Percentiles rank a stretch among this genome's conserved stretches.
Conservation (phyloP, 1,140 invertebrate genomes). For the Theocolax elegans region DNA sequence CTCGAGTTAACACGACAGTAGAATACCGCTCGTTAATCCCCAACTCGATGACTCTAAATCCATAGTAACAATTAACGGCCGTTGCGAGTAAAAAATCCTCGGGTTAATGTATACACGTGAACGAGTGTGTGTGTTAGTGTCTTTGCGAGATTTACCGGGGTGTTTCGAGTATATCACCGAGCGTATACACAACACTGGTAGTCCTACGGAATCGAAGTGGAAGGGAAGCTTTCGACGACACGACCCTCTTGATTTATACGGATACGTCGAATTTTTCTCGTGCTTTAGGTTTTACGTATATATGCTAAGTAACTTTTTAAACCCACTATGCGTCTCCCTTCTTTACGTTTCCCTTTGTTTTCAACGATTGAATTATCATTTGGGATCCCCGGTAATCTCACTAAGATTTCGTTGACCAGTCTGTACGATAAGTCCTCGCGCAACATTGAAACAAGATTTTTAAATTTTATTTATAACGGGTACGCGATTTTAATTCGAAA, state of each 20-base stretch:
- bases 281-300: neutral
- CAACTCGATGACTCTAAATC: conserved; percentile 45
- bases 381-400: too few species aligned
- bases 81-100: neutral
- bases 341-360: conserved; percentile 1
- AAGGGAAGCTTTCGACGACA: conserved; percentile 23
- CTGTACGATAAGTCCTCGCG: too few species aligned
- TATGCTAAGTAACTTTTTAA: conserved; percentile 19
- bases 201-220: neutral
- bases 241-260: conserved; percentile 29
- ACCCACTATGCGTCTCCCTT: conserved; percentile 6
- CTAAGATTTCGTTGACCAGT: too few species aligned
- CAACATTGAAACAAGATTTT: too few species aligned
- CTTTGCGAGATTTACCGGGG: conserved; percentile 33
- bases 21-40: conserved; percentile 49
- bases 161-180: conserved; percentile 20
- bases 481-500: too few species aligned
- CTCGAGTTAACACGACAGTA: conserved; percentile 3
- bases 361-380: conserved; percentile 14
- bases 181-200: conserved; percentile 26
- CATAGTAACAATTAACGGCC: conserved; percentile 51
- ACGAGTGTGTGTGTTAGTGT: conserved; percentile 27
- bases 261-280: conserved; percentile 27
- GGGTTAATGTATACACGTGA: conserved; percentile 33
- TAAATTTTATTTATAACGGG: too few species aligned